These are phyloP conservation scores for Uria lomvia DNA, from an alignment of 2,113 vertebrate species.

Conservation along the genomic window DNA sequence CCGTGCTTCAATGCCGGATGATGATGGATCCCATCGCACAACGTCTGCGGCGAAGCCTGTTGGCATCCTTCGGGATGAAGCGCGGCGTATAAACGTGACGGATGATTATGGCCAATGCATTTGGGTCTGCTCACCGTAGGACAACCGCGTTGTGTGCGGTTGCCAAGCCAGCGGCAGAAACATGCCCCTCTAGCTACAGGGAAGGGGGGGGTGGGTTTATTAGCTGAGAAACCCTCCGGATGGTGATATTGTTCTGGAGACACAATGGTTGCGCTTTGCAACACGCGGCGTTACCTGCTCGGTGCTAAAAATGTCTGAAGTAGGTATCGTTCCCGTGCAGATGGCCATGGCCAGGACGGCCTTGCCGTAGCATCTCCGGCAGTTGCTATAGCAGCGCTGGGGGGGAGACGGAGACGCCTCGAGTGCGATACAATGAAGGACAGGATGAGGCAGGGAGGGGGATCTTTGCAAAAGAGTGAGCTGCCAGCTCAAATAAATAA, in stretches of 20 bases:
- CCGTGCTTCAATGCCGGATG: fast-evolving
- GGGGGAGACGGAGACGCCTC: neutral
- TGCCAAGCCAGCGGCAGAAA: neutral
- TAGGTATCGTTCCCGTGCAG: neutral
- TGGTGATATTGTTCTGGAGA: neutral
- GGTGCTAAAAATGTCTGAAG: neutral
- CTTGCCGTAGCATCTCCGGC: neutral
- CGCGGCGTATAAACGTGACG: fast-evolving
- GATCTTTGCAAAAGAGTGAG: neutral
- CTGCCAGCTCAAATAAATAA: neutral
- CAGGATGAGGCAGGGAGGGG: neutral
- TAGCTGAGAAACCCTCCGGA: neutral
- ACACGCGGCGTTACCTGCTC: fast-evolving
- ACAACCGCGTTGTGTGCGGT: fast-evolving
- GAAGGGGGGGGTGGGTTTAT: neutral
- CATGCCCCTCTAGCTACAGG: neutral
- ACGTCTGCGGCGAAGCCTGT: fast-evolving
- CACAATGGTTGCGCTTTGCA: neutral
- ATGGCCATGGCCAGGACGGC: neutral
- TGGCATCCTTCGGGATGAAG: neutral
- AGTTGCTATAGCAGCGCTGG: slow-evolving; percentile 27
- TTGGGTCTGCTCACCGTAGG: neutral
- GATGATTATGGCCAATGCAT: neutral
- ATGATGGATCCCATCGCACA: neutral
- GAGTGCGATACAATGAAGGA: neutral